These are phyloP conservation scores for Psilopsiagon aurifrons DNA, from an alignment of 2,113 vertebrate genomes.

Conservation along the genomic window DNA sequence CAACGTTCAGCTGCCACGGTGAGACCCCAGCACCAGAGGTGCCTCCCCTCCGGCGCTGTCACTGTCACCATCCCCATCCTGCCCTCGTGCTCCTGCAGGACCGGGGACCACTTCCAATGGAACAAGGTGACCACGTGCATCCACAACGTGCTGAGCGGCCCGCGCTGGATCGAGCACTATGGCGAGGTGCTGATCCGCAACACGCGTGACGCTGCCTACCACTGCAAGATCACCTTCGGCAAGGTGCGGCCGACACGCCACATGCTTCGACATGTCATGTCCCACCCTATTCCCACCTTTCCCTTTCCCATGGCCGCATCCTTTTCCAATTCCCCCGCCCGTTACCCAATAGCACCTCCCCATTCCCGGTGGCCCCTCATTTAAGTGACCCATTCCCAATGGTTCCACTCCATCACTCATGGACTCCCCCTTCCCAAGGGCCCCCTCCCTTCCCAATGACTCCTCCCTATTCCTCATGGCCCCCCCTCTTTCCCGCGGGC, in stretches of 20 bases:
- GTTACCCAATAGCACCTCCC: not conserved
- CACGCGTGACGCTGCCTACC: conserved; percentile 79
- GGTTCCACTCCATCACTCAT: not conserved
- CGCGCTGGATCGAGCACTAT: conserved; percentile 92
- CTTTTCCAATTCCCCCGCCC: not conserved
- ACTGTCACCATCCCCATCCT: not conserved
- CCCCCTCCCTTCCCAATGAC: not conserved
- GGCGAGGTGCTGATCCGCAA: conserved; percentile 90
- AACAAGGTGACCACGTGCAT: conserved; percentile 93
- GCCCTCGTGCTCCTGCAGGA: conserved; percentile 66
- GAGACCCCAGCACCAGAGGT: not conserved
- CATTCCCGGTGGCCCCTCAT: no score
- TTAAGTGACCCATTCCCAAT: not conserved
- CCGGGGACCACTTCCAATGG: conserved; percentile 92
- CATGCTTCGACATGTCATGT: not conserved
- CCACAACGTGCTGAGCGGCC: conserved; percentile 91
- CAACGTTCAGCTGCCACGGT: conserved; percentile 86
- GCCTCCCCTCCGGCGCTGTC: not conserved
- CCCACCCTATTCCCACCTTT: not conserved
- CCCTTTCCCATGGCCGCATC: not conserved
- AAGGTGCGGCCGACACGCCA: conserved; percentile 75
- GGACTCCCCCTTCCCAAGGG: not conserved
- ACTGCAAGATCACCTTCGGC: conserved; percentile 91
- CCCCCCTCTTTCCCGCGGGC: not conserved
- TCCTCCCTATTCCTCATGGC: not conserved